These are phyloP conservation scores for Phytoseiulus persimilis DNA, from an alignment of 2,888 invertebrate genomes.

Conservation along the genomic window DNA sequence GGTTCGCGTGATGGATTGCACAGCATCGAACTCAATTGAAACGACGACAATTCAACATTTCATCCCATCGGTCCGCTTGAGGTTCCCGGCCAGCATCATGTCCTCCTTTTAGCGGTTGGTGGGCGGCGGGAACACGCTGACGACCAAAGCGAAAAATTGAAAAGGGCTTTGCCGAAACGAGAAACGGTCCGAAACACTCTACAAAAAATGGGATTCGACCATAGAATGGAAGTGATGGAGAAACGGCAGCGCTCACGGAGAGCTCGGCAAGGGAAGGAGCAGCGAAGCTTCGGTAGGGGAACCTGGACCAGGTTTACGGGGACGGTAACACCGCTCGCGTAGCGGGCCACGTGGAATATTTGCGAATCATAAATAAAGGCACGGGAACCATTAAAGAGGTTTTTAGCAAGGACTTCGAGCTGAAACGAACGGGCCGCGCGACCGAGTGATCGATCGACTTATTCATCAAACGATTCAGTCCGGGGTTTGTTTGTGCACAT, in stretches of 20 bases:
- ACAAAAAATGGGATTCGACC: background rate
- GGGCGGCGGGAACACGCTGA: background rate
- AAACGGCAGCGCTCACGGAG: background rate
- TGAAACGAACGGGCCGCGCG: background rate
- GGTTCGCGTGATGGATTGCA: background rate
- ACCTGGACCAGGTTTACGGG: background rate
- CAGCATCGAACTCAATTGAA: background rate
- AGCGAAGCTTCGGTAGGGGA: background rate
- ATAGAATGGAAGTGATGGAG: background rate
- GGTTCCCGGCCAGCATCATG: background rate
- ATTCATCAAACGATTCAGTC: background rate
- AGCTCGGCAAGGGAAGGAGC: background rate
- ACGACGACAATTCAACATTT: background rate
- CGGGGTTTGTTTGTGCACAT: background rate
- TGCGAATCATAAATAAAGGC: background rate
- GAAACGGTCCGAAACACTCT: background rate
- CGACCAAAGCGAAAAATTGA: background rate
- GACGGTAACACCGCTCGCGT: too few species aligned
- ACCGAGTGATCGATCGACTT: background rate
- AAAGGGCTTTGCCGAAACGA: background rate
- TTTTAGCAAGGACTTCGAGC: background rate
- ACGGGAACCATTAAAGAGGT: background rate
- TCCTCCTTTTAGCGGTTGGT: background rate
- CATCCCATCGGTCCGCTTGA: background rate
- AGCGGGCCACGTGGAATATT: background rate